Evolutionary conservation across 2,888 invertebrate genomes (phyloP).

Genomic region (Ctena decussata): DNA sequence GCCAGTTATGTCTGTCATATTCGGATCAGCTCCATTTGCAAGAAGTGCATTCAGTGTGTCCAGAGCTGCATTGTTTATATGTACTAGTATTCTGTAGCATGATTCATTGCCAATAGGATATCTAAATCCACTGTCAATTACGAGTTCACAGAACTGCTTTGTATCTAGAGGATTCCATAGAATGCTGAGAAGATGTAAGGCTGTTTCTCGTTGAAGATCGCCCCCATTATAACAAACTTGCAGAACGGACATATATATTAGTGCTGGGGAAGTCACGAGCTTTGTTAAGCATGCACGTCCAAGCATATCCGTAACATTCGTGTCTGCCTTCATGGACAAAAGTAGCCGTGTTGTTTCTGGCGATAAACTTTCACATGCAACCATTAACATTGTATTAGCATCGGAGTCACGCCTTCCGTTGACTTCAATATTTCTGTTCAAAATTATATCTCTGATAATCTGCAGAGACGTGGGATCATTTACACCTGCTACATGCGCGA

Average conservation of each 20-base stretch:
- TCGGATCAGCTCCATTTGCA: slow-evolving; percentile 13
- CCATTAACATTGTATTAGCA: neutral
- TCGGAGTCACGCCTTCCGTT: neutral
- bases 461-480: neutral
- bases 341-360: neutral
- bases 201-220: neutral
- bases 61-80: neutral
- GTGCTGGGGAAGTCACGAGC: neutral
- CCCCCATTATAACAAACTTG: neutral
- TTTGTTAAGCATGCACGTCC: neutral
- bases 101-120: neutral
- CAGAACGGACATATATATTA: neutral
- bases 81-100: neutral
- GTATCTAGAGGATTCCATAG: neutral
- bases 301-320: neutral
- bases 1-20: slow-evolving; percentile 14
- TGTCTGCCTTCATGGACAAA: neutral
- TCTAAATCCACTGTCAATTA: too few species aligned
- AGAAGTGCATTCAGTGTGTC: neutral
- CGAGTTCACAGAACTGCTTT: neutral
- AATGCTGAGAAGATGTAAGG: neutral
- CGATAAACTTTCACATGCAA: neutral
- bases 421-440: neutral
- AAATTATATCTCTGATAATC: neutral
- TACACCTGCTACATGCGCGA: neutral